phyloP scores from a whole-genome alignment of 1,140 invertebrate genomes.

The Pollicipes pollicipes region DNA sequence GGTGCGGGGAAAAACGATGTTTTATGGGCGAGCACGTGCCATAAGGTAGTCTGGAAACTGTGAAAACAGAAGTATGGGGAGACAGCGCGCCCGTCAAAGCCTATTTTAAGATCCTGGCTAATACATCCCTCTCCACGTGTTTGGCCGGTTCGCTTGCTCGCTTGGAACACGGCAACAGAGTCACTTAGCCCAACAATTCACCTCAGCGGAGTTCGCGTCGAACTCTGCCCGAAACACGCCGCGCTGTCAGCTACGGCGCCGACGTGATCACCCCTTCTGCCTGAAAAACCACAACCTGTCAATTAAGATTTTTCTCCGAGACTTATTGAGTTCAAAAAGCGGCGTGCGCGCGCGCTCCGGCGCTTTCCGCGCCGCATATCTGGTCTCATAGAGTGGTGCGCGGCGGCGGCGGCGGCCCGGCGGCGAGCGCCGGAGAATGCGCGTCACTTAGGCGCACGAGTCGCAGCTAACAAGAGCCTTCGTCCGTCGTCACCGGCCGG shows the following conservation, averaged over 20 bases:
- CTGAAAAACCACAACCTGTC: neutral
- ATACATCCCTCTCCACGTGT: too few species aligned
- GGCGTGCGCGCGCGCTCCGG: neutral
- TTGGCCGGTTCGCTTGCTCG: too few species aligned
- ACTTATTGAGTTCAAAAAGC: neutral
- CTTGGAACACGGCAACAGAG: too few species aligned
- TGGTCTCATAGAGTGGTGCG: neutral
- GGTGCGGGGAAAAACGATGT: neutral
- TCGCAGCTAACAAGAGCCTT: neutral
- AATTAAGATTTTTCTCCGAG: neutral
- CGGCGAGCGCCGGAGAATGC: neutral
- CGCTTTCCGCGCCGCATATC: neutral
- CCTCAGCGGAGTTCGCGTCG: neutral
- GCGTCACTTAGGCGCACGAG: neutral
- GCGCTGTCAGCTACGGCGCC: neutral
- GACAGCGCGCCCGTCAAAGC: neutral
- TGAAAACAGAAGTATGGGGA: neutral
- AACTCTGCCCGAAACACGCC: neutral
- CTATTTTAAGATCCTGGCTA: neutral
- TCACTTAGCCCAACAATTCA: neutral
- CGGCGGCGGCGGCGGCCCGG: too few species aligned
- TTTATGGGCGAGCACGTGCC: neutral
- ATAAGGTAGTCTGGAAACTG: neutral
- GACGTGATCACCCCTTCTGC: neutral
- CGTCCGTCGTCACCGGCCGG: neutral